Evolutionary conservation across 2,888 invertebrate species (phyloP).

Genomic region (Drosophila pseudotalamancana): DNA sequence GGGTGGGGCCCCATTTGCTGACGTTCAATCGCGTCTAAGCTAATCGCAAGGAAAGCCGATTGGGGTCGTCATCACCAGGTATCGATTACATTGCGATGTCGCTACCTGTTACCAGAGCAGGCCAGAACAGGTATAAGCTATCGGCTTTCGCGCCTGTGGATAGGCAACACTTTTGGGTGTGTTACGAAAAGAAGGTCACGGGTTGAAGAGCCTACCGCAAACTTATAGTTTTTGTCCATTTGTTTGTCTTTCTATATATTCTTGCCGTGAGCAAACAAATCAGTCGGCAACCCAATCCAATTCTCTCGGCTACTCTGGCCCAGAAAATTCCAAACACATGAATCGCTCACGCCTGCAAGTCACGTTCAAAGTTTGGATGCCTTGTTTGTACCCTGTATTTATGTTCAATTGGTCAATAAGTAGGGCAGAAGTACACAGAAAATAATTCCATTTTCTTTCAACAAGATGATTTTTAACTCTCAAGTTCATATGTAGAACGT

Average conservation of each 20-base stretch:
- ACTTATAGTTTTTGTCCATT: constrained; percentile 52
- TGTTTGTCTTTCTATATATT: constrained; percentile 54
- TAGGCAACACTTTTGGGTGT: constrained; percentile 55
- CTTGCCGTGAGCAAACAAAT: constrained; percentile 58
- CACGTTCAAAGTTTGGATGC: constrained; percentile 14
- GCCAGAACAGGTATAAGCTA: not conserved
- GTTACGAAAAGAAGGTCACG: constrained; percentile 60
- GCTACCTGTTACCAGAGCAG: constrained; percentile 57
- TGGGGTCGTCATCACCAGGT: constrained; percentile 55
- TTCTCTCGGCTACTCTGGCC: constrained; percentile 45
- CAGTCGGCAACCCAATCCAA: not conserved
- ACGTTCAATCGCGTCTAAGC: constrained; percentile 32
- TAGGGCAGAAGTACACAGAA: no score
- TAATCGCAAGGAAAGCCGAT: constrained; percentile 49
- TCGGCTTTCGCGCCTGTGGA: constrained; percentile 32
- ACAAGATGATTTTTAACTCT: no score
- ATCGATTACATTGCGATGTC: constrained; percentile 67
- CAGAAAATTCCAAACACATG: constrained; percentile 73
- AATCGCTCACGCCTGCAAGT: constrained; percentile 27
- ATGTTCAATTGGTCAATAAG: no score
- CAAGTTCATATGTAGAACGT: not conserved
- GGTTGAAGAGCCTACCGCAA: constrained; percentile 66
- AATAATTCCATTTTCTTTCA: no score
- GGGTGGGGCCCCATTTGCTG: not conserved
- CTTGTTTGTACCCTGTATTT: constrained; percentile 1